Evolutionary conservation across 1,140 invertebrate species (phyloP).

Genomic region (Neodiprion virginianus): DNA sequence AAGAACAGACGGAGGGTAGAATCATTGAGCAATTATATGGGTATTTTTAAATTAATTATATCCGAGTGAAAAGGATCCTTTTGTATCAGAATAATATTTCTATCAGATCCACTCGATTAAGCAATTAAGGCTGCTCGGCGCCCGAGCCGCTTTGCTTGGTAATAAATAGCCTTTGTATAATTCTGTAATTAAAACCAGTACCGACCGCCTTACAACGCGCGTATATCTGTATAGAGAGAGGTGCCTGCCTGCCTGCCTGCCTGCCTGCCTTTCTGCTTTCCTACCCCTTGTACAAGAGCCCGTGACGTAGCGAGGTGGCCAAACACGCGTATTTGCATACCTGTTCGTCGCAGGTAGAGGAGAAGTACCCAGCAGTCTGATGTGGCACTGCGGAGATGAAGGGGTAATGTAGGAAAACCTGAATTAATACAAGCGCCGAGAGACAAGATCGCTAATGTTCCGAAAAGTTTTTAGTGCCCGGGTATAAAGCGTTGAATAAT

Average conservation of each 20-base stretch:
- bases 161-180: slow-evolving; percentile 42
- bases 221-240: not conserved
- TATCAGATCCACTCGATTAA: slow-evolving; percentile 53
- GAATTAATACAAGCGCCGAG: slow-evolving; percentile 39
- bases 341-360: not conserved
- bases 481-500: slow-evolving; percentile 41
- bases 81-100: slow-evolving; percentile 40
- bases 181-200: slow-evolving; percentile 54
- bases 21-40: slow-evolving; percentile 55
- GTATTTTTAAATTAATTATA: slow-evolving; percentile 47
- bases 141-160: slow-evolving; percentile 15
- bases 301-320: not conserved
- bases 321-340: slow-evolving; percentile 5
- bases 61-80: slow-evolving; percentile 23
- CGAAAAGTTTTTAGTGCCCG: slow-evolving; percentile 52
- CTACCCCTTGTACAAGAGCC: not conserved
- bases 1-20: slow-evolving; percentile 40
- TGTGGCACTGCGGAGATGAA: not conserved
- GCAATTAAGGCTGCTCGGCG: slow-evolving; percentile 43
- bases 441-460: slow-evolving; percentile 54
- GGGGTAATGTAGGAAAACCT: not conserved
- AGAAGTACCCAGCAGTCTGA: not conserved
- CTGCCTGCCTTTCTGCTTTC: not conserved
- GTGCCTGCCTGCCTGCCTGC: too few relatives aligned
- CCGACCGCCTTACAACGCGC: slow-evolving; percentile 20